Evolutionary conservation across 2,113 vertebrate species (phyloP), one percentile per base, ranked within the genome.

Genomic region (Nothobranchius kuhntae): DNA sequence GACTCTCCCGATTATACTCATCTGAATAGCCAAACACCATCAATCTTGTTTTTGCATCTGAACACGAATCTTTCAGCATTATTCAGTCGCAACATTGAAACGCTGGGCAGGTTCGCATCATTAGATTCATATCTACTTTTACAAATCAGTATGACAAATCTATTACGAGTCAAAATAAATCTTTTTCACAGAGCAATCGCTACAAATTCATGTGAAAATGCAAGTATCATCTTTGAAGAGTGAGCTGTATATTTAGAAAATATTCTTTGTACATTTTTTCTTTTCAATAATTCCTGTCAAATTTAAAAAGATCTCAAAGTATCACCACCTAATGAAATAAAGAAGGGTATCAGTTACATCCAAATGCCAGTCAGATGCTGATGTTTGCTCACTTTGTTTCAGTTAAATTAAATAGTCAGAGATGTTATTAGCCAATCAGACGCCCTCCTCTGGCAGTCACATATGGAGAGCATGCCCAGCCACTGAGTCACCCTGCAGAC

Each of bases 401-500:
- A 6, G 24, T 55, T 48, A 68, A 75, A 71, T 56, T 0, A 38
- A 45, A 75, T 68, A 75, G 53, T 65, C 69, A 62, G 47, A 71
- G 56, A 68, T 53, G 75, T 38, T 21, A 67, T 75, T 64, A 64
- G 42, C 14, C 61, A 46, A 40, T 77, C 61, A 64, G 71, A 81
- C 73, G 38, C 38, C 38, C 38, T 40, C 66, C 76, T 70, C 7
- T 42, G 38, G 40, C 55, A 71, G 68, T 62, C 6, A 13, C 75
- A 75, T 83, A 63, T 87, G 76, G 65, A 50, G 58, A 59, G 65
- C 77, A 51, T 81, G 68, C 59, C 65, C 52, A 54, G 15, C 42
- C 51, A 45, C 61, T 90, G 80, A 89, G 68, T 87, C 85, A 89
- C 73, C 17, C 58, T 55, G 10, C 60, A 61, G 40, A 45, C 58